Percentiles rank a stretch among this genome's conserved stretches.
phyloP scores from a whole-genome alignment of 1,140 invertebrate genomes.

The Wiebesia pumilae region DNA sequence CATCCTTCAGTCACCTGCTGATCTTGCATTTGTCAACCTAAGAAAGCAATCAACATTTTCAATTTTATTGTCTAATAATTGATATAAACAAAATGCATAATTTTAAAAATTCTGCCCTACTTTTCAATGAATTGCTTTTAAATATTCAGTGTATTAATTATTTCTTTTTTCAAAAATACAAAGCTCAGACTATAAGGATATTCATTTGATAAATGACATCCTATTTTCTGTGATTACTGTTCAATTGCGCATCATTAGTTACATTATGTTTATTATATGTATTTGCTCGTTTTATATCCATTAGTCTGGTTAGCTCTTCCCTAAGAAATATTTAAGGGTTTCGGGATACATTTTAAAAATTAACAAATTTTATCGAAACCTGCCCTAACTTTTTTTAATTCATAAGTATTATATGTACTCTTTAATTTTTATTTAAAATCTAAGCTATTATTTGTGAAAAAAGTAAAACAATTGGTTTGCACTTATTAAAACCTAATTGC shows the following conservation, averaged over 20 bases:
- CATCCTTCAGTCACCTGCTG: not conserved
- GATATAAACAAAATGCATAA: not conserved
- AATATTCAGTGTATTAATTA: conserved; percentile 1
- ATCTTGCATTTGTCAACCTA: conserved; percentile 40
- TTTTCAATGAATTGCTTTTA: conserved; percentile 1
- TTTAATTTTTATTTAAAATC: conserved; percentile 17
- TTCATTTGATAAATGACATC: conserved; percentile 16
- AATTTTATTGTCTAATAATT: not conserved
- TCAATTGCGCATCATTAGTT: conserved; percentile 8
- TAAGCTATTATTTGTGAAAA: not conserved
- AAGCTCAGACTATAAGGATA: conserved; percentile 43
- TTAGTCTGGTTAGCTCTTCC: conserved; percentile 42
- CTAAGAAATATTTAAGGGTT: not conserved
- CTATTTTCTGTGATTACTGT: conserved; percentile 7
- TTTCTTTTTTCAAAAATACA: conserved; percentile 10
- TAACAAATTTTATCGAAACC: conserved; percentile 18
- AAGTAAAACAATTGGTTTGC: conserved; percentile 6
- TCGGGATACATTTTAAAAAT: conserved; percentile 13
- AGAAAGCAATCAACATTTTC: conserved; percentile 36
- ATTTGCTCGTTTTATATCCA: conserved; percentile 25
- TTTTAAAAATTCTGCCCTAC: conserved; percentile 37
- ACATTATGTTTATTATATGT: conserved; percentile 10
- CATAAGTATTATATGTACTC: not conserved
- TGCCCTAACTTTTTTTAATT: conserved; percentile 17
- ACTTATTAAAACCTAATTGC: conserved; percentile 38